Percentiles rank a stretch among this genome's conserved stretches.
These are phyloP conservation scores for Trachymyrmex septentrionalis DNA, from an alignment of 1,140 invertebrate species.

Conservation along the genomic window DNA sequence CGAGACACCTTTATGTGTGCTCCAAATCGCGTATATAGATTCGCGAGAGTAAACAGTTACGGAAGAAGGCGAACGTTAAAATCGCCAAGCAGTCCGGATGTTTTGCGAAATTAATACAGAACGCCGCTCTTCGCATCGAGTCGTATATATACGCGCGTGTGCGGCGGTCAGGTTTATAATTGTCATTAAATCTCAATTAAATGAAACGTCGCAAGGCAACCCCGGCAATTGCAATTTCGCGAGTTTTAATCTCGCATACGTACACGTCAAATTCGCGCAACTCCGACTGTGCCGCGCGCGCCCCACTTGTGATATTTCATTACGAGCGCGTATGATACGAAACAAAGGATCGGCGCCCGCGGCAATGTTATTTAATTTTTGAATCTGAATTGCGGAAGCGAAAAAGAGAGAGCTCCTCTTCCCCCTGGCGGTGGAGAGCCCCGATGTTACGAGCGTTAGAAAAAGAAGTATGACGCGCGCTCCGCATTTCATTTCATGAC, in stretches of 20 bases:
- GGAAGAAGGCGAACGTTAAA: conserved; percentile 33
- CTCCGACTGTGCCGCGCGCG: background rate
- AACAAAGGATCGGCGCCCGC: conserved; percentile 61
- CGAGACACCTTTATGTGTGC: too few relatives aligned
- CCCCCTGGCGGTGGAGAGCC: background rate
- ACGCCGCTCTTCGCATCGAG: conserved; percentile 3
- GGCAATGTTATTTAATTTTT: conserved; percentile 67
- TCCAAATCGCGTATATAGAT: background rate
- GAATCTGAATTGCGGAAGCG: conserved; percentile 54
- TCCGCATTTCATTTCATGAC: conserved; percentile 38
- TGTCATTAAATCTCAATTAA: conserved; percentile 61
- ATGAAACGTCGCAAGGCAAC: conserved; percentile 40
- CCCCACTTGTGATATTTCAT: conserved; percentile 51
- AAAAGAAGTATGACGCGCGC: background rate
- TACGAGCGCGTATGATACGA: conserved; percentile 57
- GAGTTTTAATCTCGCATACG: conserved; percentile 58
- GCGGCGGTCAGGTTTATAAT: conserved; percentile 44
- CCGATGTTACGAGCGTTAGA: conserved; percentile 6
- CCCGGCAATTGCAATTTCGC: conserved; percentile 42
- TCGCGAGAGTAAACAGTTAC: conserved; percentile 19
- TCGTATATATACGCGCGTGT: background rate
- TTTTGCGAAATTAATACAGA: conserved; percentile 38
- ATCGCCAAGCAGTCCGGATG: background rate
- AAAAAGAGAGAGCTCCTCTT: background rate
- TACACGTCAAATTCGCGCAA: conserved; percentile 30